Evolutionary conservation across 1,140 invertebrate genomes (phyloP), one percentile per base, ranked within the genome.

Genomic region (Macrotrachela quadricornifera): DNA sequence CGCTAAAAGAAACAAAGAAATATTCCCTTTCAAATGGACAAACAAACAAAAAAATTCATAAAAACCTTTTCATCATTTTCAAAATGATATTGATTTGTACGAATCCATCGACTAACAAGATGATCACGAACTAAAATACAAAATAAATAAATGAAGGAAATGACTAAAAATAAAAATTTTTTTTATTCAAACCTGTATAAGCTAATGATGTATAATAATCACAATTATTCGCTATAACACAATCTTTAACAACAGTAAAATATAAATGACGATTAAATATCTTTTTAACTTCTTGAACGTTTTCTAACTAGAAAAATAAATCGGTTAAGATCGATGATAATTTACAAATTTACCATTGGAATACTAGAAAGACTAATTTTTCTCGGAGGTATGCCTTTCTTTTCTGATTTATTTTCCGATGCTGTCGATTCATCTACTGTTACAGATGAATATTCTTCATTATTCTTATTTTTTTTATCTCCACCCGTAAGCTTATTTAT

Each of bases 1-100:
- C 94, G 78, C 21, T 30, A 30, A 30, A 30, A 30, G 8, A 8
- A 30, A 30, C 2, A 30, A 30, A 30, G 21, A 30, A n/a, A n/a
- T n/a, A n/a, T n/a, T n/a, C n/a, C n/a, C n/a, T n/a, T 4, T 30
- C 2, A 2, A 30, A n/a, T n/a, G n/a, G n/a, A n/a, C n/a, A n/a
- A n/a, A n/a, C n/a, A n/a, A n/a, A n/a, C n/a, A n/a, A n/a, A n/a
- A n/a, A n/a, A n/a, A n/a, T n/a, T n/a, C n/a, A n/a, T n/a, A n/a
- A n/a, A n/a, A n/a, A 30, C 21, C 90, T 99, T 99, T 46, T 92
- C 94, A 71, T 99, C 92, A 63, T 83, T 90, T 66, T 97, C 90
- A 74, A 97, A 96, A 72, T 97, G 97, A 72, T 90, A 79, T 69
- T 99, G 94, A 69, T 97, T 92, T 21, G 94, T 97, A 52, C 92